These are phyloP conservation scores for Corythaixoides concolor DNA, from an alignment of 2,113 vertebrate species.

Conservation along the genomic window DNA sequence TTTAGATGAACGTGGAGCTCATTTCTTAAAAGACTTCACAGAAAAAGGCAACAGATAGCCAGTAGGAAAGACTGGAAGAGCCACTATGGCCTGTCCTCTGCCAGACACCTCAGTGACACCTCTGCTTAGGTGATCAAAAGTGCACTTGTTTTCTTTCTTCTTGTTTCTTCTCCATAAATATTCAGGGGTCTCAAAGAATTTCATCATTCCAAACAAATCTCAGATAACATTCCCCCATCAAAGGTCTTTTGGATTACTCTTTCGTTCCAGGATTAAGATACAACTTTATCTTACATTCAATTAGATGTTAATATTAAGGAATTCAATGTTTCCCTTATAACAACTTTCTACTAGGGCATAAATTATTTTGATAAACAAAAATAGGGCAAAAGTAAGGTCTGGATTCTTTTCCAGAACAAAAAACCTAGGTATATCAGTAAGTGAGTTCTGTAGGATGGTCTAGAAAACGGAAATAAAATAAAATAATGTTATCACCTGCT, in stretches of 20 bases:
- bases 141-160: not conserved
- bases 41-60: not conserved
- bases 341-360: not conserved
- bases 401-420: not conserved
- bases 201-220: not conserved
- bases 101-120: not conserved
- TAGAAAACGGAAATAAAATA: not conserved
- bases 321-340: not conserved
- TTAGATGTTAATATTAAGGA: not conserved
- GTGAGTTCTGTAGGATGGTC: not conserved
- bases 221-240: not conserved
- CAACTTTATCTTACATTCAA: not conserved
- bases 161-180: not conserved
- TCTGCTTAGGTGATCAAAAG: not conserved
- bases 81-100: rapidly evolving
- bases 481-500: not conserved
- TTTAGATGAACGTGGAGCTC: not conserved
- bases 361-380: not conserved
- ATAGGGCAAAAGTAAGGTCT: not conserved
- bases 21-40: not conserved
- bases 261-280: not conserved
- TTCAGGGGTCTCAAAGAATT: not conserved
- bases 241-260: not conserved
- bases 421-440: not conserved
- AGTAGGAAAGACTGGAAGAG: not conserved